Percentiles rank a stretch among this genome's conserved stretches.
Evolutionary conservation across 2,113 vertebrate species (phyloP).

Genomic region (Lycocorax pyrrhopterus): DNA sequence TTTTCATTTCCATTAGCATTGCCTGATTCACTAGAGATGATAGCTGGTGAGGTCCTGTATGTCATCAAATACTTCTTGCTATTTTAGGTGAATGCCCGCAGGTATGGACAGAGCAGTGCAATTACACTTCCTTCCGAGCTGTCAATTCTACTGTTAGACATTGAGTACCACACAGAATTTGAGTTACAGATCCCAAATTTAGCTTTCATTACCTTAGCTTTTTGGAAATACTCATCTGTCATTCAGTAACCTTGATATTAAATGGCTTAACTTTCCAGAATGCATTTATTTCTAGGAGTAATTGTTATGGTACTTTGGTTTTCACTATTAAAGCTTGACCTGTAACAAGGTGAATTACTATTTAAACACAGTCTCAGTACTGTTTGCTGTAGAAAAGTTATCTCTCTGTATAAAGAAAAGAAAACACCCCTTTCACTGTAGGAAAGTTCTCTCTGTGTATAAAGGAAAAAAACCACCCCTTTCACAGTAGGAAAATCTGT

Average conservation of each 20-base stretch:
- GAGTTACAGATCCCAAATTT: background rate
- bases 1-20: background rate
- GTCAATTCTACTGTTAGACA: background rate
- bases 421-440: background rate
- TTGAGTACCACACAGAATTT: background rate
- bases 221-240: background rate
- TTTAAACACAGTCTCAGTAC: background rate
- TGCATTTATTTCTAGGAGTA: background rate
- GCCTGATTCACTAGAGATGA: background rate
- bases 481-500: background rate
- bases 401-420: background rate
- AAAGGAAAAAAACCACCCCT: background rate
- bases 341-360: background rate
- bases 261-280: background rate
- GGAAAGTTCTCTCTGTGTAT: background rate
- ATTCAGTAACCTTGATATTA: conserved; percentile 7
- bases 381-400: background rate
- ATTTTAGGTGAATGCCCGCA: background rate
- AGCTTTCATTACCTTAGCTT: background rate
- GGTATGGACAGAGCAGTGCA: background rate
- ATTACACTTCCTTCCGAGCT: background rate
- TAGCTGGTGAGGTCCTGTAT: background rate
- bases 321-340: background rate
- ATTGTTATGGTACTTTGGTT: background rate
- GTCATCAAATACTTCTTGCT: background rate